phyloP scores from a whole-genome alignment of 2,888 invertebrate species.

The Papilio gigon region DNA sequence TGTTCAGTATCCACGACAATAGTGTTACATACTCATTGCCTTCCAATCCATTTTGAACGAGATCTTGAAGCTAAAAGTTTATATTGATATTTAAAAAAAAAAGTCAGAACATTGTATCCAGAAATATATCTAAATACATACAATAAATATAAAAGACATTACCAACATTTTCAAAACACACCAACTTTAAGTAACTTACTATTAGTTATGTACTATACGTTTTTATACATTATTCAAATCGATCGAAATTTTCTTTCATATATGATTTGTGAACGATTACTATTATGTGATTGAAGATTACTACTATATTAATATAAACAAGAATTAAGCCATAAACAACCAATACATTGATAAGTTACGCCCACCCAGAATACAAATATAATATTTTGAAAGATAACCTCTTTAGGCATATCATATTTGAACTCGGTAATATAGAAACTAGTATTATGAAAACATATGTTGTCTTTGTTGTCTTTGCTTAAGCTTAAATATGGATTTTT shows the following conservation, averaged over 20 bases:
- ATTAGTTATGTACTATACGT: too few relatives aligned
- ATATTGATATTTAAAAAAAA: not conserved
- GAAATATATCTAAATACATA: not conserved
- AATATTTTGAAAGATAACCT: not conserved
- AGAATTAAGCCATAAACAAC: not conserved
- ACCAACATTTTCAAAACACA: not conserved
- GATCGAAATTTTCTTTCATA: too few relatives aligned
- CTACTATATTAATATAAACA: too few relatives aligned
- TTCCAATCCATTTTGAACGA: slow-evolving; percentile 93
- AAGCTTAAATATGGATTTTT: too few relatives aligned
- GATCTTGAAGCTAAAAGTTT: slow-evolving; percentile 88
- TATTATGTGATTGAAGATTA: too few relatives aligned
- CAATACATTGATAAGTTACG: not conserved
- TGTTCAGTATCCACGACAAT: slow-evolving; percentile 95
- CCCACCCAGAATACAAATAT: not conserved
- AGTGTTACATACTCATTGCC: slow-evolving; percentile 98
- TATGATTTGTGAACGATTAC: too few relatives aligned
- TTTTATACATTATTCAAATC: too few relatives aligned
- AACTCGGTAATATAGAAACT: not conserved
- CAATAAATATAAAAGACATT: too few relatives aligned
- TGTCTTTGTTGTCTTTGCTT: not conserved
- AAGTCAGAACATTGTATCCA: not conserved
- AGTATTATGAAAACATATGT: not conserved
- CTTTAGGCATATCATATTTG: not conserved
- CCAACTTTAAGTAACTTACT: not conserved